phyloP scores from a whole-genome alignment of 2,113 vertebrate species.

The Anseranas semipalmata region DNA sequence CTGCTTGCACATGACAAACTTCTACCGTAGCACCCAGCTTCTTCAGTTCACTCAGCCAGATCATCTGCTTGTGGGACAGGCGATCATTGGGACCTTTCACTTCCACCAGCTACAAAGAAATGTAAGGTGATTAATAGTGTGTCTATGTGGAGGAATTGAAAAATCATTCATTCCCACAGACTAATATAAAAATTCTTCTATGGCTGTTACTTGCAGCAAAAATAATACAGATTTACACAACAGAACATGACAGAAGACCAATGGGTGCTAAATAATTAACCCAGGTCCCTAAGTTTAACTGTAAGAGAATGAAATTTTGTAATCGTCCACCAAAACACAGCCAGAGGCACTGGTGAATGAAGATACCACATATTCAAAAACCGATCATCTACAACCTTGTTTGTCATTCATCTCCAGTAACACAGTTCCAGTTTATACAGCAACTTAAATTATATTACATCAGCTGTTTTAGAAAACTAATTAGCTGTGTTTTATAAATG shows the following conservation, averaged over 20 bases:
- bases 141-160: background rate
- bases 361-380: background rate
- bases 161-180: background rate
- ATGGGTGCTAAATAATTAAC: background rate
- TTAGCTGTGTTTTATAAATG: background rate
- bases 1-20: constrained; percentile 89
- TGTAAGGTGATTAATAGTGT: background rate
- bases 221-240: background rate
- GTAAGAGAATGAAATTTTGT: background rate
- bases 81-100: constrained; percentile 95
- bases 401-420: background rate
- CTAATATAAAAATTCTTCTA: background rate
- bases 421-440: background rate
- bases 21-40: constrained; percentile 88
- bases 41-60: constrained; percentile 92
- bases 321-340: background rate
- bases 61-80: constrained; percentile 91
- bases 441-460: background rate
- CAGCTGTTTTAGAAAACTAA: background rate
- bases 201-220: background rate
- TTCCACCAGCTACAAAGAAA: constrained; percentile 87
- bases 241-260: fast-evolving
- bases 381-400: fast-evolving
- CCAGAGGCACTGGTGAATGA: background rate
- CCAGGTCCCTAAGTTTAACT: background rate